Evolutionary conservation across 2,797 vertebrate genomes (phyloP), one percentile per base, ranked within the genome.

Genomic region (Macrochelys suwanniensis): DNA sequence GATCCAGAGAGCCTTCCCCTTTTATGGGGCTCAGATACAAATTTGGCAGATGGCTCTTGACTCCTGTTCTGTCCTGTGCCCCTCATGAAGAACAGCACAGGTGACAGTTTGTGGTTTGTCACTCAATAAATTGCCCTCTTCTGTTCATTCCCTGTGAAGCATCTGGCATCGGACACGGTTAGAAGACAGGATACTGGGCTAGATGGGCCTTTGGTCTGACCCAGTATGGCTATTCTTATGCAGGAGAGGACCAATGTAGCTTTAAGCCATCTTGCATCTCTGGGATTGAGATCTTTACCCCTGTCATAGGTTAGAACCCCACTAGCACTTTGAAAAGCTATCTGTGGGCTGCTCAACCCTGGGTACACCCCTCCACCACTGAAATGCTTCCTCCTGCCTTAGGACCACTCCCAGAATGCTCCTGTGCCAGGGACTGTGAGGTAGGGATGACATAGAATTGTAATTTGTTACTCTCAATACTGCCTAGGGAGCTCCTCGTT

Each of bases 21-120:
- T 59, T 31, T 59, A 31, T 6, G 57, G 57, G 28, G 11, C 13
- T 59, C 57, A 31, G 57, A 51, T 0, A 0, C 10, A 3, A 12
- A 3, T 85, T 82, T 85, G 53, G 31, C 71, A 87, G 59, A 59
- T 84, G 85, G 4, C 33, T 84, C n/a, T 84, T 71, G 91, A 78
- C 37, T 80, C 42, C 25, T 91, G 15, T 4, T 87, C 61, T n/a
- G 77, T 7, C 16, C 16, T 56, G 5, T 11, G 71, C 8, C 19
- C 81, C 71, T 54, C 74, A 54, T 12, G 81, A 81, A 54, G 7
- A 45, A 42, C 9, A 2, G 6, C 19, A 8, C 4, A 59, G 71
- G 37, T 54, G 16, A 5, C 8, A 4, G 25, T 16, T 21, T 26
- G 59, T 12, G 80, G 47, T 21, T 1, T 68, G 59, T 54, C 33